phyloP scores from a whole-genome alignment of 2,113 vertebrate genomes.

The Embiotoca jacksoni region DNA sequence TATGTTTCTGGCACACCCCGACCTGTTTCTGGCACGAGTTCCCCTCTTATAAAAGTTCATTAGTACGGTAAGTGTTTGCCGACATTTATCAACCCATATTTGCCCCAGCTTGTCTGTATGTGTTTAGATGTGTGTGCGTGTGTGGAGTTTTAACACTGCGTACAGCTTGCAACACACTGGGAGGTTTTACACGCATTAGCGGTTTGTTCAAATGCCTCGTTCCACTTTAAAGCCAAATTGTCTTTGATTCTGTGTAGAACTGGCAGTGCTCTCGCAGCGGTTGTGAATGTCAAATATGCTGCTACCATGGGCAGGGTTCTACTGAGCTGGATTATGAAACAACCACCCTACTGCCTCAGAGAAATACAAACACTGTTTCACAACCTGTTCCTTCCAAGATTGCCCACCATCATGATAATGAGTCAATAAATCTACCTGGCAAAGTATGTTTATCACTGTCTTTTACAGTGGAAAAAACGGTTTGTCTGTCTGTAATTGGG shows the following conservation, averaged over 20 bases:
- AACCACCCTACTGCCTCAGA: conserved; percentile 34
- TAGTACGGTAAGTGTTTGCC: conserved; percentile 40
- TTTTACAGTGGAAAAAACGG: background rate
- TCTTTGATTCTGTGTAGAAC: conserved; percentile 50
- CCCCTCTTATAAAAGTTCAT: conserved; percentile 58
- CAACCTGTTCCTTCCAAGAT: conserved; percentile 47
- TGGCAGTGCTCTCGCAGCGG: conserved; percentile 46
- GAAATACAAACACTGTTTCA: conserved; percentile 58
- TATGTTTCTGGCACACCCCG: conserved; percentile 31
- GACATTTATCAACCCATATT: conserved; percentile 68
- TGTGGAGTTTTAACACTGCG: conserved; percentile 2
- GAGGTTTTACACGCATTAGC: conserved; percentile 57
- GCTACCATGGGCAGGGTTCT: conserved; percentile 52
- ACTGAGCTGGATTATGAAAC: conserved; percentile 58
- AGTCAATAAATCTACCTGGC: conserved; percentile 46
- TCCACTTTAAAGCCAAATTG: conserved; percentile 44
- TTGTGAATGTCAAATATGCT: conserved; percentile 63
- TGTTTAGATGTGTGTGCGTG: background rate
- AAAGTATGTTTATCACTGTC: conserved; percentile 28
- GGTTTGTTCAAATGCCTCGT: conserved; percentile 46
- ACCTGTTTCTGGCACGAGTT: conserved; percentile 32
- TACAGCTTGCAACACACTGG: conserved; percentile 58
- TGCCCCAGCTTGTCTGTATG: conserved; percentile 64
- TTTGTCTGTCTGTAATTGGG: background rate
- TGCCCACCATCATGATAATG: conserved; percentile 40